phyloP scores from a whole-genome alignment of 1,140 invertebrate genomes.

The Psix sp. region DNA sequence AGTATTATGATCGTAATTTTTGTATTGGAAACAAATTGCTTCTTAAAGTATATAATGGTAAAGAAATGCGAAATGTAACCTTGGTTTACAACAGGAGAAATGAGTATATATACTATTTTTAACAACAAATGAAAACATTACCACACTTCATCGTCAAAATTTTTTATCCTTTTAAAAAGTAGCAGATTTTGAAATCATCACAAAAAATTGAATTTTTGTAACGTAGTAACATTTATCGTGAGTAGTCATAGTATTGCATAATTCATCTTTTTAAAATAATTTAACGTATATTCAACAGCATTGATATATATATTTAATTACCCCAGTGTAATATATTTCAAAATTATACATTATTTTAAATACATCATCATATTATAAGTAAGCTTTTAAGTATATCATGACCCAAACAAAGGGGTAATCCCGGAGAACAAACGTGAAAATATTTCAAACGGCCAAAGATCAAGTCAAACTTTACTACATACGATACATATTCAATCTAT shows the following conservation, averaged over 20 bases:
- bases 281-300: constrained; percentile 42
- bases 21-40: constrained; percentile 12
- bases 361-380: constrained; percentile 50
- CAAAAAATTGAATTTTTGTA: constrained; percentile 46
- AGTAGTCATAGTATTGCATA: not conserved
- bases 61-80: constrained; percentile 31
- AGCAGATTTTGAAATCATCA: constrained; percentile 43
- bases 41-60: constrained; percentile 29
- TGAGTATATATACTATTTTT: constrained; percentile 53
- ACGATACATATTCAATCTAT: too few relatives aligned
- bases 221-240: constrained; percentile 36
- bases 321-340: constrained; percentile 47
- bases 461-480: constrained; percentile 57
- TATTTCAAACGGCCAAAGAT: constrained; percentile 47
- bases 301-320: constrained; percentile 41
- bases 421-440: constrained; percentile 57
- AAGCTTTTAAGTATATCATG: constrained; percentile 61
- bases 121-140: constrained; percentile 21
- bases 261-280: constrained; percentile 26
- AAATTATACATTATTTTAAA: constrained; percentile 42
- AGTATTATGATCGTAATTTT: constrained; percentile 49
- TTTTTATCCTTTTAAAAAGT: constrained; percentile 31
- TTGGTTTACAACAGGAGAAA: constrained; percentile 53
- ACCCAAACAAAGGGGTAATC: constrained; percentile 53
- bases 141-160: constrained; percentile 27